A percentile compares a stretch with the other conserved stretches of the same genome.
These are phyloP conservation scores for Hycleus cichorii DNA, from an alignment of 1,140 invertebrate species.

Conservation along the genomic window DNA sequence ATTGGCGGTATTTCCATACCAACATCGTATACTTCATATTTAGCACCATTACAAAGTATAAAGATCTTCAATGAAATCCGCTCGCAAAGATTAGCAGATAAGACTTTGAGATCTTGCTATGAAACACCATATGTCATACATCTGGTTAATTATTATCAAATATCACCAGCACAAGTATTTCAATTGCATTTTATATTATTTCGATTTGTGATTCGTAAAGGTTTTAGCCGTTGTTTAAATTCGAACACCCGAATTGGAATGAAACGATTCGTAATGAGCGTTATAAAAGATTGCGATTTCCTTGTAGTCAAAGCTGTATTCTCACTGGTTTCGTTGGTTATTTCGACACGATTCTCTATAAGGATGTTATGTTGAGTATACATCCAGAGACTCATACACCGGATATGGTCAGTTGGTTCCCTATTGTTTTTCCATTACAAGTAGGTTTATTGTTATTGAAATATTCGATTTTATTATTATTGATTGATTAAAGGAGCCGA, in stretches of 20 bases:
- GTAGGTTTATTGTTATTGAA: conserved; percentile 43
- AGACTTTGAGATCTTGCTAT: conserved; percentile 33
- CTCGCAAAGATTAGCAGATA: conserved; percentile 29
- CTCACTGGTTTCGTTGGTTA: conserved; percentile 93
- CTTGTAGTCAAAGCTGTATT: conserved; percentile 62
- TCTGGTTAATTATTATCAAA: conserved; percentile 82
- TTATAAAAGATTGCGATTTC: conserved; percentile 62
- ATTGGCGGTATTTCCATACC: conserved; percentile 94
- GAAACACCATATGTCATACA: conserved; percentile 91
- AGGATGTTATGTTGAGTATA: conserved; percentile 81
- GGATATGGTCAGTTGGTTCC: conserved; percentile 97
- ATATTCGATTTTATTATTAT: conserved; percentile 2
- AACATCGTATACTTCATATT: conserved; percentile 80
- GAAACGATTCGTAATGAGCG: conserved; percentile 67
- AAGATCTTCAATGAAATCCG: conserved; percentile 69
- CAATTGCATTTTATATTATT: neutral
- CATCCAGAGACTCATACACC: conserved; percentile 78
- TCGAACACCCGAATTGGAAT: conserved; percentile 75
- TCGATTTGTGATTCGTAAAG: neutral
- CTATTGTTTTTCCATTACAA: conserved; percentile 85
- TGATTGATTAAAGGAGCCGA: conserved; percentile 56
- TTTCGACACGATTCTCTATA: conserved; percentile 83
- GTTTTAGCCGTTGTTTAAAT: conserved; percentile 68
- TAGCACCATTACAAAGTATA: conserved; percentile 76
- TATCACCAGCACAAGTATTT: conserved; percentile 59